These are phyloP conservation scores for Cyclophora punctaria DNA, from an alignment of 2,888 invertebrate genomes.

Conservation along the genomic window DNA sequence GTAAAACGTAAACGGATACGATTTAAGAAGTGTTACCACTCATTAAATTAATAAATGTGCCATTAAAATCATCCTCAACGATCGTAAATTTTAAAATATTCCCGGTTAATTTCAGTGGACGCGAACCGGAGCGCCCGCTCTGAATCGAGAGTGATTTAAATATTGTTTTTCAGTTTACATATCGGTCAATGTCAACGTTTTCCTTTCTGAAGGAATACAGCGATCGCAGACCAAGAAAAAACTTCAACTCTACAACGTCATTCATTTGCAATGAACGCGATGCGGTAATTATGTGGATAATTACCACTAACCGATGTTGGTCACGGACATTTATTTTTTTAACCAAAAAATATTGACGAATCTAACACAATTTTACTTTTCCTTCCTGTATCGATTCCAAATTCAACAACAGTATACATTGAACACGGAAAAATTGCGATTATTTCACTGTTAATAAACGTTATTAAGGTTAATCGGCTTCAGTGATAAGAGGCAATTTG, in stretches of 20 bases:
- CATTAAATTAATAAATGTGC: constrained; percentile 21
- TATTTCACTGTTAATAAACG: too few species aligned
- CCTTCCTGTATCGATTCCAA: too few species aligned
- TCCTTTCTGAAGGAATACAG: constrained; percentile 46
- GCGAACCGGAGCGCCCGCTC: constrained; percentile 1
- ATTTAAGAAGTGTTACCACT: constrained; percentile 17
- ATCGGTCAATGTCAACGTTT: constrained; percentile 67
- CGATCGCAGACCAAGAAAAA: constrained; percentile 20
- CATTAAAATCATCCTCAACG: constrained; percentile 16
- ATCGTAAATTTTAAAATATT: constrained; percentile 18
- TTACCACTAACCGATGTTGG: constrained; percentile 16
- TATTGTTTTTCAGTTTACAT: constrained; percentile 57
- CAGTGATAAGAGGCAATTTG: background rate
- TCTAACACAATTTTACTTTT: too few species aligned
- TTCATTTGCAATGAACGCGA: constrained; percentile 26
- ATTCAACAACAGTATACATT: background rate
- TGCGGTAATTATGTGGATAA: constrained; percentile 22
- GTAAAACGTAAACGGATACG: constrained; percentile 17
- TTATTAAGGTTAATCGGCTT: background rate
- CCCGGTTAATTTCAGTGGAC: constrained; percentile 11
- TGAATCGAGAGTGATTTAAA: constrained; percentile 11
- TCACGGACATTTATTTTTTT: constrained; percentile 16
- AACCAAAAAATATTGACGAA: too few species aligned
- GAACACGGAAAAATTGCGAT: background rate
- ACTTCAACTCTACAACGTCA: constrained; percentile 20